Percentiles rank a stretch among this genome's conserved stretches.
Evolutionary conservation across 2,113 vertebrate genomes (phyloP).

Genomic region (Notarius lentiginosus): DNA sequence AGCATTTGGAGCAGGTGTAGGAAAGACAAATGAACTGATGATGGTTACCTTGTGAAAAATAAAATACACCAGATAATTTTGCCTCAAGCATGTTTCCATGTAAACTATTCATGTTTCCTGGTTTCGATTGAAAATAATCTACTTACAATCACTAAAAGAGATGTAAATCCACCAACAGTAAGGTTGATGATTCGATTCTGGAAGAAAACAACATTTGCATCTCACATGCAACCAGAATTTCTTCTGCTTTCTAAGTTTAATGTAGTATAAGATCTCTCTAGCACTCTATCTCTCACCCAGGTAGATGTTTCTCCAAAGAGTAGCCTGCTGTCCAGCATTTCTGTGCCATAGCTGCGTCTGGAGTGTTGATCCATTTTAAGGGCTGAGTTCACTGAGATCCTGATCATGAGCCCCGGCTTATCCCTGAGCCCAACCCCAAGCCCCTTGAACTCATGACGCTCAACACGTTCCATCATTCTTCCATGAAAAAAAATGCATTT

Average conservation of each 20-base stretch:
- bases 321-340: constrained; percentile 83
- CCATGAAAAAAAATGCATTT: background rate
- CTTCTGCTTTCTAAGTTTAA: background rate
- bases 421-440: constrained; percentile 23
- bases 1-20: constrained; percentile 69
- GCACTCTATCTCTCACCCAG: constrained; percentile 69
- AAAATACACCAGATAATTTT: background rate
- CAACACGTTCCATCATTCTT: constrained; percentile 7
- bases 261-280: background rate
- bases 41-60: constrained; percentile 67
- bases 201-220: constrained; percentile 33
- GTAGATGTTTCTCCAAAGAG: constrained; percentile 89
- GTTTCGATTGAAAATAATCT: constrained; percentile 23
- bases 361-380: constrained; percentile 82
- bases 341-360: constrained; percentile 82
- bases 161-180: constrained; percentile 84
- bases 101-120: background rate
- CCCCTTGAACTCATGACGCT: constrained; percentile 43
- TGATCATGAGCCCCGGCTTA: constrained; percentile 50
- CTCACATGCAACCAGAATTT: background rate
- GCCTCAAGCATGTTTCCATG: background rate
- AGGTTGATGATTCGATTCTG: constrained; percentile 93
- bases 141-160: constrained; percentile 89
- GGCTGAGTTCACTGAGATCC: constrained; percentile 39
- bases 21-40: constrained; percentile 74